Conservation (phyloP, 2,113 vertebrate species). For the Neomonachus schauinslandi region DNA sequence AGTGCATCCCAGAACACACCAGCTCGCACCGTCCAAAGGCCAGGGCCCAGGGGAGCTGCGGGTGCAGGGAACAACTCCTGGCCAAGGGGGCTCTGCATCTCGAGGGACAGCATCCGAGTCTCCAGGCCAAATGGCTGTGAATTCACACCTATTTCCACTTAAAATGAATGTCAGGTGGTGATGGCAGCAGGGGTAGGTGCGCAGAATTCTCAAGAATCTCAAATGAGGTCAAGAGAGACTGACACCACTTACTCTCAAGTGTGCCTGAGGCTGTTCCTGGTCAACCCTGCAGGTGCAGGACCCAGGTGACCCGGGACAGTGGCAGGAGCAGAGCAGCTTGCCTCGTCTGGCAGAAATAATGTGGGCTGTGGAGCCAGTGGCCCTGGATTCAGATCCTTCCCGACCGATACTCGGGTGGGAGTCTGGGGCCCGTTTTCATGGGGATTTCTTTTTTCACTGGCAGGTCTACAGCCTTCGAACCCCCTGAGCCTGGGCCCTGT, state of each 20-base stretch:
- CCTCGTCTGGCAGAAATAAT: background rate
- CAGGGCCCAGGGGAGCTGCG: background rate
- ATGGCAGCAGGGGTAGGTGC: no score
- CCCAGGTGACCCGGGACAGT: background rate
- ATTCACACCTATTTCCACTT: background rate
- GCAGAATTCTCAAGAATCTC: background rate
- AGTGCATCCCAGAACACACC: no score
- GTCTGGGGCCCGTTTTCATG: background rate
- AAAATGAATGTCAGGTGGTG: background rate
- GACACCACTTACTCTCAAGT: fast-evolving
- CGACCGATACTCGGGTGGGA: background rate
- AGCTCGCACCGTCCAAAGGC: background rate
- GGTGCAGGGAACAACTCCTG: background rate
- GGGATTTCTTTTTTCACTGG: background rate
- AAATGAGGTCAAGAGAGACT: background rate
- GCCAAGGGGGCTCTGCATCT: background rate
- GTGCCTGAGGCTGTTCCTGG: background rate
- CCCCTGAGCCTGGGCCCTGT: fast-evolving
- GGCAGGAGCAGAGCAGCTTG: background rate
- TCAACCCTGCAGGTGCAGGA: background rate
- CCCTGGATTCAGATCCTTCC: background rate
- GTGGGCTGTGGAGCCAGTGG: no score
- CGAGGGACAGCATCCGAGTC: background rate
- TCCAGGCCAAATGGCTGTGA: background rate
- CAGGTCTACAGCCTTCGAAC: background rate